Evolutionary conservation across 2,113 vertebrate genomes (phyloP), one percentile per base, ranked within the genome.

Genomic region (Heterochromis multidens): DNA sequence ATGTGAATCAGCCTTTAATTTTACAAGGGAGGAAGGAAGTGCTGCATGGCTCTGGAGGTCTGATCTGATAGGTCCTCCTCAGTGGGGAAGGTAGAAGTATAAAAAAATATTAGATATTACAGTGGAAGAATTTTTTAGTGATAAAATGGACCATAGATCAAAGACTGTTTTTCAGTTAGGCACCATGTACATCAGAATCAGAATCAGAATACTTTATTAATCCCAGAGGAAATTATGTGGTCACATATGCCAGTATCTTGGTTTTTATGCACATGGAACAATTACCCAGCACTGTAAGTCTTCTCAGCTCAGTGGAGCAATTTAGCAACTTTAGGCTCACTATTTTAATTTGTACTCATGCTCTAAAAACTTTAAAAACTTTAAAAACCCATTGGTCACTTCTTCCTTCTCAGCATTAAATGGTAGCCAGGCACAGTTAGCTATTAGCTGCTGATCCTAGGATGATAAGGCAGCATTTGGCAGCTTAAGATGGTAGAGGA

Each of bases 261-360:
- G 16, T 46, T 70, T 70, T 49, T 19, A 72, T 72, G 40, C 0
- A 49, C 65, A 3, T 19, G 11, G 65, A 72, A 72, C 27, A 43
- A 12, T 29, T 11, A 29, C 8, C n/a, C 65, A 72, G 25, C 40
- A 27, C 37, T 70, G 8, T 27, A 25, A 40, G 43, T 43, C 37
- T 46, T 27, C 17, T 46, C 0, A 4, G 23, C 23, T 70, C 40
- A 72, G 1, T 29, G 16, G 21, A 62, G 58, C 37, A 61, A 2
- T 2, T 31, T 31, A 21, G 52, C 16, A 58, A 70, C 35, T 70
- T 58, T 57, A 35, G 9, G 16, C 27, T 46, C 25, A n/a, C 8
- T 59, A 0, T 70, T n/a, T 63, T 57, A 8, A 13, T 43, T 43
- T n/a, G 49, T 3, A 65, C 0, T 59, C 3, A 3, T 59, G 6